Conservation (phyloP, 2,113 vertebrate genomes). For the Lagopus leucura region DNA sequence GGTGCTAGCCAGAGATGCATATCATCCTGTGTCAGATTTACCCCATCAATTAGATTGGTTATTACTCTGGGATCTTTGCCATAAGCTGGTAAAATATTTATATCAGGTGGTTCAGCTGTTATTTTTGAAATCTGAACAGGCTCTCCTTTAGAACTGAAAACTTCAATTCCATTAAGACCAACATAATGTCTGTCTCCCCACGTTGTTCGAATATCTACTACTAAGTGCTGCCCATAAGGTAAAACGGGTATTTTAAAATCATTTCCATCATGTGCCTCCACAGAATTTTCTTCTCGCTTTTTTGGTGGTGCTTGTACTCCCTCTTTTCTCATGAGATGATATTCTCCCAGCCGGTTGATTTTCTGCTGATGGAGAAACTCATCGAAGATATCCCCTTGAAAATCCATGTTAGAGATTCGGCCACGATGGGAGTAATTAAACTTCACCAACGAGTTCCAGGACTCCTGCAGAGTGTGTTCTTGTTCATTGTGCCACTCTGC, state of each 20-base stretch:
- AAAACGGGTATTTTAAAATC: conserved; percentile 93
- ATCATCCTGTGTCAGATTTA: conserved; percentile 95
- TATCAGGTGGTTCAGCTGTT: conserved; percentile 89
- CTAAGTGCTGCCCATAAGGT: conserved; percentile 86
- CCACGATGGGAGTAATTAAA: conserved; percentile 93
- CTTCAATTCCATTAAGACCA: conserved; percentile 93
- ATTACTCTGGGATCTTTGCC: conserved; percentile 89
- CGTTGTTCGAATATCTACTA: conserved; percentile 88
- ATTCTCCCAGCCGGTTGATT: conserved; percentile 45
- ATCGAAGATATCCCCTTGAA: conserved; percentile 91
- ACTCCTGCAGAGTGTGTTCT: conserved; percentile 88
- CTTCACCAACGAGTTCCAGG: conserved; percentile 90
- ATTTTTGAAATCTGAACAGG: conserved; percentile 84
- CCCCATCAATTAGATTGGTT: conserved; percentile 87
- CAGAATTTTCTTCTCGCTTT: conserved; percentile 45
- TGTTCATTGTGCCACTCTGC: conserved; percentile 78
- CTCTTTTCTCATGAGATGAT: conserved; percentile 43
- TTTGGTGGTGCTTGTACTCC: conserved; percentile 18
- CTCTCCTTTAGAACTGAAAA: conserved; percentile 90
- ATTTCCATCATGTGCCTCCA: conserved; percentile 64
- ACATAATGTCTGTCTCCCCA: conserved; percentile 99
- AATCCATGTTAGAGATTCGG: conserved; percentile 88
- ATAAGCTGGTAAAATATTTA: conserved; percentile 91
- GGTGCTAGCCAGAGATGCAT: conserved; percentile 98
- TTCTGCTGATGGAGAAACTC: conserved; percentile 91